Evolutionary conservation across 2,797 vertebrate genomes (phyloP).

Genomic region (Falco rusticolus): DNA sequence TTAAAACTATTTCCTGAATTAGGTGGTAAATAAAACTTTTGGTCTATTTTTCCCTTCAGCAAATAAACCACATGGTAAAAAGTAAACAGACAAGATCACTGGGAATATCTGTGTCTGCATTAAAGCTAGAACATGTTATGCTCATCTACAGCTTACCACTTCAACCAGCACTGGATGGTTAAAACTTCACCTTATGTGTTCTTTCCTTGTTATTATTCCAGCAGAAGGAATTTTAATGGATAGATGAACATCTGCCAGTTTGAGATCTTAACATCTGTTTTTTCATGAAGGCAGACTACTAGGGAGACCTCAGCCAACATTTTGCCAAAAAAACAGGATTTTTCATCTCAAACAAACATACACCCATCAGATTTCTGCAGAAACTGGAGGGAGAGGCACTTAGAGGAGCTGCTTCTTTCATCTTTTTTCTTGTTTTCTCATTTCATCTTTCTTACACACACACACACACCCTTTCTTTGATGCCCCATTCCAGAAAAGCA

Average conservation of each 20-base stretch:
- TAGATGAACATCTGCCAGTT: slow-evolving; percentile 10
- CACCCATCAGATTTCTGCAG: background rate
- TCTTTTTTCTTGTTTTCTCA: too few species aligned
- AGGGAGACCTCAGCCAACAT: background rate
- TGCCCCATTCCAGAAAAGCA: background rate
- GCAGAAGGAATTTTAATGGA: background rate
- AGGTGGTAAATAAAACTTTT: background rate
- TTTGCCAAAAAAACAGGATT: slow-evolving; percentile 3
- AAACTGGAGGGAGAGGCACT: fast-evolving
- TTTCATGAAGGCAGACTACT: background rate
- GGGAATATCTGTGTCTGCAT: background rate
- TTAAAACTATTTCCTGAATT: background rate
- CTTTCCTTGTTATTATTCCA: background rate
- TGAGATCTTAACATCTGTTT: background rate
- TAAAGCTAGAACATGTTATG: background rate
- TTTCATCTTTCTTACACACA: background rate
- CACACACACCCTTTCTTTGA: background rate
- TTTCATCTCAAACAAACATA: background rate
- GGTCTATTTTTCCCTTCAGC: background rate
- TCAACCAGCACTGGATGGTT: background rate
- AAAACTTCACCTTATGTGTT: background rate
- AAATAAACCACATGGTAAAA: background rate
- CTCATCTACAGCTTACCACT: background rate
- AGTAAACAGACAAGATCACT: background rate
- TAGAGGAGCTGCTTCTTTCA: background rate